Evolutionary conservation across 2,113 vertebrate genomes (phyloP).

Genomic region (Corvus cornix): DNA sequence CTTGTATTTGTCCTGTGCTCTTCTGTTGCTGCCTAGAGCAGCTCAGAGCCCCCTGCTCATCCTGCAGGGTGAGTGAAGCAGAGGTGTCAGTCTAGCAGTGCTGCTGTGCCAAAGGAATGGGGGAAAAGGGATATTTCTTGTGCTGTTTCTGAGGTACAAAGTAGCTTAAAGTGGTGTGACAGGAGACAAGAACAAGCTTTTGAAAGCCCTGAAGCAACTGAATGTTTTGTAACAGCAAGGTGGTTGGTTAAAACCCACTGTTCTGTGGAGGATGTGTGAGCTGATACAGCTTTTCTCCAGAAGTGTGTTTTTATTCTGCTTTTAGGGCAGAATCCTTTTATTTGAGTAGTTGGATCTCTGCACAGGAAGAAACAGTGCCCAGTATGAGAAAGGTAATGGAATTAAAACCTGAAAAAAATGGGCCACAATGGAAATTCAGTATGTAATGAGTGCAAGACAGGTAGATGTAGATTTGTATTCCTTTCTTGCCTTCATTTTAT

Average conservation of each 20-base stretch:
- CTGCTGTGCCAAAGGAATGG: not conserved
- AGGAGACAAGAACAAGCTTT: not conserved
- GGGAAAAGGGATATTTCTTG: not conserved
- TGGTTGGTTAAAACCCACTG: not conserved
- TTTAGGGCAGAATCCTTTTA: not conserved
- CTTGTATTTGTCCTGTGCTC: not conserved
- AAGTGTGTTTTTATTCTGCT: not conserved
- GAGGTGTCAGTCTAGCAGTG: not conserved
- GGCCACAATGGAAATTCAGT: not conserved
- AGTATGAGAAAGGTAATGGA: not conserved
- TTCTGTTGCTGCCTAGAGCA: not conserved
- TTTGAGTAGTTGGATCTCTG: not conserved
- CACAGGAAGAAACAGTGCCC: not conserved
- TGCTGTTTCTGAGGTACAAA: not conserved
- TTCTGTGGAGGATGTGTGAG: not conserved
- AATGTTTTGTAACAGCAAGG: not conserved
- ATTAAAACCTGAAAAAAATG: not conserved
- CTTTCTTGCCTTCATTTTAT: not conserved
- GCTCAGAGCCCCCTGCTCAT: rapidly evolving
- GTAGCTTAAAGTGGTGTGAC: not conserved
- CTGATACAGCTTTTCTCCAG: not conserved
- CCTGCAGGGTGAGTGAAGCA: not conserved
- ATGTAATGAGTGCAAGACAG: not conserved
- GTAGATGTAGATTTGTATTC: not conserved
- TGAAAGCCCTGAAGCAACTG: not conserved